phyloP scores from a whole-genome alignment of 1,140 invertebrate species.

The Metopolophium dirhodum region DNA sequence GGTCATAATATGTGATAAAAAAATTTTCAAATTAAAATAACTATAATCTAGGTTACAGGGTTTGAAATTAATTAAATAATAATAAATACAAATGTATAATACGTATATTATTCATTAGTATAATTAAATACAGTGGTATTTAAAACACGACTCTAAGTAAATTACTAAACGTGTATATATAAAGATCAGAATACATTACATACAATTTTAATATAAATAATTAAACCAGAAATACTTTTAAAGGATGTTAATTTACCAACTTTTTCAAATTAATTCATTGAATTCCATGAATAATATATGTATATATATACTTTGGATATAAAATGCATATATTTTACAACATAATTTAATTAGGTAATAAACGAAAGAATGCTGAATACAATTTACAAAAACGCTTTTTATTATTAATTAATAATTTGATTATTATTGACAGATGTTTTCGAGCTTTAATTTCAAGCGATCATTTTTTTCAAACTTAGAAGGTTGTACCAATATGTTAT shows the following conservation, averaged over 20 bases:
- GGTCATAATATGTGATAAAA: background rate
- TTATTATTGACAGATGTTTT: background rate
- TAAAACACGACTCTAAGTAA: background rate
- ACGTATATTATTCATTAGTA: background rate
- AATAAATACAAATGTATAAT: background rate
- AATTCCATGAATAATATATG: background rate
- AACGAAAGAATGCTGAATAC: background rate
- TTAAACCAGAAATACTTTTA: background rate
- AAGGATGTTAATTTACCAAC: background rate
- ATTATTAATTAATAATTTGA: background rate
- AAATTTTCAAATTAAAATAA: background rate
- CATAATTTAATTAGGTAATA: background rate
- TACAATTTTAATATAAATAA: background rate
- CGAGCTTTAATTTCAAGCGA: background rate
- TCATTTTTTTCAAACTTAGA: background rate
- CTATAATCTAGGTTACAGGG: background rate
- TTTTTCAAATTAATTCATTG: background rate
- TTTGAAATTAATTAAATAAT: slow-evolving; percentile 7
- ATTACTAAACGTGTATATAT: background rate
- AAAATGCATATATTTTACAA: background rate
- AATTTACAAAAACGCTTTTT: background rate
- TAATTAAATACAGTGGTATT: background rate
- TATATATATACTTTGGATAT: background rate
- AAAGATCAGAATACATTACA: background rate
- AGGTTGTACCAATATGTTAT: background rate